Conservation (phyloP, 2,888 invertebrate species). For the Protula sp. region DNA sequence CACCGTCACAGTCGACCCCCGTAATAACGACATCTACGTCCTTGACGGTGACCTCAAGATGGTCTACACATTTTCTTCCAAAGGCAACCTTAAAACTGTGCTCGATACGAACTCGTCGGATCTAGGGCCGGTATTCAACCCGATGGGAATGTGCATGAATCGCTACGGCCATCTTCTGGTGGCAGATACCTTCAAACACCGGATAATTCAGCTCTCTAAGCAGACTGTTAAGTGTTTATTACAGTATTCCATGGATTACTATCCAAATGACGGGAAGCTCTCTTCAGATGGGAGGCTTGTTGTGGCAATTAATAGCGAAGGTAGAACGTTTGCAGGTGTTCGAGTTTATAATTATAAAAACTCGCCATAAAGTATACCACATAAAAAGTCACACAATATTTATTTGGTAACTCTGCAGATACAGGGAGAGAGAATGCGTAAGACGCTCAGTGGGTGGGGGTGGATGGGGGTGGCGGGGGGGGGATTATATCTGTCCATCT, state of each 20-base stretch:
- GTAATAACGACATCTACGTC: not conserved
- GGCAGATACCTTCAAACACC: not conserved
- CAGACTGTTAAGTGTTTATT: not conserved
- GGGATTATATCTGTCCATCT: no score
- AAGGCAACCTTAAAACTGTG: not conserved
- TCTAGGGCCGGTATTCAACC: not conserved
- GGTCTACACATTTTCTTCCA: not conserved
- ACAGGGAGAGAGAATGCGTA: no score
- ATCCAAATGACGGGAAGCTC: not conserved
- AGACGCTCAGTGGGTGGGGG: no score
- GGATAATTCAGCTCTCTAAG: not conserved
- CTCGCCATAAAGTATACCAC: no score
- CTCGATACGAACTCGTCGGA: not conserved
- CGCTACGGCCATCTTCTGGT: not conserved
- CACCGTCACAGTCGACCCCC: not conserved
- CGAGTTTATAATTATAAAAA: slow-evolving; percentile 1
- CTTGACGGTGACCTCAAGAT: not conserved
- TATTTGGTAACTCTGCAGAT: no score
- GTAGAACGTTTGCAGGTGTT: slow-evolving; percentile 2
- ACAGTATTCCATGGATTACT: not conserved
- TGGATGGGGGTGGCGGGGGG: no score
- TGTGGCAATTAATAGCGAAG: not conserved
- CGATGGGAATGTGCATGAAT: not conserved
- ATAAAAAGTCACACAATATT: no score
- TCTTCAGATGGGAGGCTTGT: not conserved